Base-by-base conservation (phyloP, 2,797 vertebrate species). In the Chloroceryle inda region DNA sequence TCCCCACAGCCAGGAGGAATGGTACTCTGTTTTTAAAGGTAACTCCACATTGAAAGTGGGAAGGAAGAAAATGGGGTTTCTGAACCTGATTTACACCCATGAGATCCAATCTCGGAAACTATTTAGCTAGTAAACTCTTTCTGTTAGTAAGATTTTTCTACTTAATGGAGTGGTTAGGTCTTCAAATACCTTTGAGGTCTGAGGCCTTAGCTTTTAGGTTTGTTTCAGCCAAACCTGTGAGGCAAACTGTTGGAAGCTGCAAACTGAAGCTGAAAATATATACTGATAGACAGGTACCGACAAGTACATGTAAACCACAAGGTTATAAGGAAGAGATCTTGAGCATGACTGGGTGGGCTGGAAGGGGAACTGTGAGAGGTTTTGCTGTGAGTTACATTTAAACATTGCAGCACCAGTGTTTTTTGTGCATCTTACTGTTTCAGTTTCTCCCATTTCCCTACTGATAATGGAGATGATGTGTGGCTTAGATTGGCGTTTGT, bases 311-410 rank as follows among this genome's bases (percentile, higher is more conserved):
- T 19, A 56, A 33, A 37, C 9, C 10, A 21, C 1, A 5, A 5
- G 17, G 20, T 73, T 74, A 71, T 84, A 63, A 76, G 37, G 24
- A 35, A 47, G 21, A 45, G 8, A 16, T 55, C 33, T 66, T n/a
- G 13, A 69, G 10, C 10, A 19, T 5, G 16, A 47, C 15, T 17
- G 23, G 13, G 9, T 52, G 14, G 8, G 21, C 45, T 72, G 11
- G 11, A 53, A 18, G 21, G 27, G 47, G 6, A 89, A 6, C 35
- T 17, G 3, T 13, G 18, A 12, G 44, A 79, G 18, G 33, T 85
- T 92, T 81, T 87, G n/a, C 29, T 61, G 37, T 38, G 44, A 52
- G 7, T 35, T 82, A 26, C 52, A 11, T 87, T 90, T 78, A 58
- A 73, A 33, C 26, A 20, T 24, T 76, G 44, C 16, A 73, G 40